These are phyloP conservation scores for Cygnus olor DNA, from an alignment of 2,797 vertebrate species.

Conservation along the genomic window DNA sequence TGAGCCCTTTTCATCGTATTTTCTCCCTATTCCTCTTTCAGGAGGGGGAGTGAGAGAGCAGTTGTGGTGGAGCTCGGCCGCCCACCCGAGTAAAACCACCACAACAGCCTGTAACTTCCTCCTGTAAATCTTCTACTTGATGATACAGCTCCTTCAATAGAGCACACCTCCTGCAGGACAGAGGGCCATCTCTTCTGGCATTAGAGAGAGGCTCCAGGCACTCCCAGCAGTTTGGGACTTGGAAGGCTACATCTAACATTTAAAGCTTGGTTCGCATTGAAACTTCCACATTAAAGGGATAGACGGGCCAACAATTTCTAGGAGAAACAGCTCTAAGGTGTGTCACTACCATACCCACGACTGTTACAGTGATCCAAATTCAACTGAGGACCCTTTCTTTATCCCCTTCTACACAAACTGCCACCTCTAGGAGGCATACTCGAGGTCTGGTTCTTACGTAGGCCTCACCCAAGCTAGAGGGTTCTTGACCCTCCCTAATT, in stretches of 20 bases:
- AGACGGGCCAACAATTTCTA: not conserved
- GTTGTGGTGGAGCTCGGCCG: no score
- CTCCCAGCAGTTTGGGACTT: rapidly evolving
- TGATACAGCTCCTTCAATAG: not conserved
- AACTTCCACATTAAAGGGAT: not conserved
- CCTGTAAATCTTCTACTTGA: not conserved
- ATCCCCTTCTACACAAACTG: not conserved
- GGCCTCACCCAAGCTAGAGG: not conserved
- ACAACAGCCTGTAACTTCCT: not conserved
- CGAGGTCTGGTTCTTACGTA: not conserved
- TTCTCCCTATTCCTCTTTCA: no score
- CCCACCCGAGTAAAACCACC: no score
- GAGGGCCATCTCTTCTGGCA: not conserved
- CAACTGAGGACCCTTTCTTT: not conserved
- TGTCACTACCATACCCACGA: not conserved
- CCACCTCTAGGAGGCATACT: not conserved
- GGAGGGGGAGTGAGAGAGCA: no score
- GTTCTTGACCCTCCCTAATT: not conserved
- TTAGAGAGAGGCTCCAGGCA: not conserved
- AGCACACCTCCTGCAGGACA: not conserved
- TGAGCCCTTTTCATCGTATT: no score
- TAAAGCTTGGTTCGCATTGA: not conserved
- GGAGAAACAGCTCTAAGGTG: not conserved
- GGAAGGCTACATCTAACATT: not conserved
- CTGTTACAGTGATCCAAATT: not conserved